phyloP scores from a whole-genome alignment of 2,888 invertebrate species.

The Lasioglossum pauxillum region DNA sequence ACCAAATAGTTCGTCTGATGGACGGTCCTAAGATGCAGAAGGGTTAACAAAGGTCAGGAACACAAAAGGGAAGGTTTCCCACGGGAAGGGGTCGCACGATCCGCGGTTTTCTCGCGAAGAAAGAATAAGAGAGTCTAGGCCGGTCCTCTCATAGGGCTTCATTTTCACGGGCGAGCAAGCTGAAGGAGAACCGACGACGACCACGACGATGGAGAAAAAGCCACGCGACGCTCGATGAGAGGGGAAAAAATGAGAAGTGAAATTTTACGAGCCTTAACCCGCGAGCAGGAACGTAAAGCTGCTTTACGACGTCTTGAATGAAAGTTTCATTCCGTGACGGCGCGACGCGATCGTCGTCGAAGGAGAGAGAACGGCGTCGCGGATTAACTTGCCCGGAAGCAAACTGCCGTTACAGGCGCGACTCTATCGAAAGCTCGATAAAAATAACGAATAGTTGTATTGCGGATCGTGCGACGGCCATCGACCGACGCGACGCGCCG shows the following conservation, averaged over 20 bases:
- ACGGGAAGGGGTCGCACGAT: conserved; percentile 23
- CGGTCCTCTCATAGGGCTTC: conserved; percentile 33
- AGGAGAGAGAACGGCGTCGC: conserved; percentile 31
- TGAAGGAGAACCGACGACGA: conserved; percentile 26
- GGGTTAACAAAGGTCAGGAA: conserved; percentile 37
- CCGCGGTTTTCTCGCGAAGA: background rate
- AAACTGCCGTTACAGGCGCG: conserved; percentile 39
- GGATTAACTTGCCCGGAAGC: conserved; percentile 56
- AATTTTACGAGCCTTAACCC: conserved; percentile 65
- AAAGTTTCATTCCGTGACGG: conserved; percentile 71
- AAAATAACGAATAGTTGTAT: conserved; percentile 25
- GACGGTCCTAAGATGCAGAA: background rate
- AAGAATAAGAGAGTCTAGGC: background rate
- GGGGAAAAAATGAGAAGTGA: conserved; percentile 46
- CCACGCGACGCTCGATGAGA: conserved; percentile 29
- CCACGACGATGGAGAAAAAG: background rate
- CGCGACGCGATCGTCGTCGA: conserved; percentile 24
- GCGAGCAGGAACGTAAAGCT: conserved; percentile 64
- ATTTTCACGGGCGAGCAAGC: conserved; percentile 47
- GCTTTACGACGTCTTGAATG: conserved; percentile 75
- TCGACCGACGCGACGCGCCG: background rate
- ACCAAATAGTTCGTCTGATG: background rate
- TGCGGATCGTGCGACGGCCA: background rate
- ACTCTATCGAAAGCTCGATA: conserved; percentile 34
- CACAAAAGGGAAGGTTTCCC: background rate